Base-by-base conservation (phyloP, 2,113 vertebrate species). In the Embiotoca jacksoni region DNA sequence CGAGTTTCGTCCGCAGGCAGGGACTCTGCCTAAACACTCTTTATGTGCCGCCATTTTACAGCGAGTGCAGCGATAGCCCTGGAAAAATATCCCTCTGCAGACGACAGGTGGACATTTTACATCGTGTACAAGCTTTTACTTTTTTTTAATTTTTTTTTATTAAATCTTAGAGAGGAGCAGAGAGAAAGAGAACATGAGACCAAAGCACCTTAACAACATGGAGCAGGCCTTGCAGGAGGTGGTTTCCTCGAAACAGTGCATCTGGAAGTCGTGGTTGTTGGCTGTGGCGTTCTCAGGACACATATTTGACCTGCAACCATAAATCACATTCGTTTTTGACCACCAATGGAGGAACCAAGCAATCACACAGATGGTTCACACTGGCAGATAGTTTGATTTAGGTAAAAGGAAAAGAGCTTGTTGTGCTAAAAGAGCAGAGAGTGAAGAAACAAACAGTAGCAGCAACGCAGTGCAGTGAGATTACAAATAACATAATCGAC, bases 231-330 rank as follows among this genome's bases (percentile, higher is more conserved):
- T 96, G 90, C 98, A 99, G 50, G 95, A 96, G 0, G 98, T 94
- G 36, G 97, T 98, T 0, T 96, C 95, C 78, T 99, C 97, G 1
- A 98, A 99, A 79, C 96, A 97, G 92, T 96, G 86, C 98, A 99
- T 99, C 92, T 98, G 97, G 90, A 99, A 99, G 56, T 99, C 97
- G 0, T 99, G 98, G 7, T 95, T 95, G 0, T 99, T 98, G 0
- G 97, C 95, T 0, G 90, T 76, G 57, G 95, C 90, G 4, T 99
- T 95, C 59, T 98, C 96, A 0, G 98, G 98, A 85, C 94, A 96
- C 90, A 98, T 96, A 83, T 99, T 99, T 23, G 98, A 99, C 72
- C 98, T 99, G 85, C 16, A 81, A 54, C 11, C 57, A 4, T 3
- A 72, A 54, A 55, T 0, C 67, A 31, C 57, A 15, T 4, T 9